Evolutionary conservation across 2,113 vertebrate species (phyloP).

Genomic region (Atrichornis clamosus): DNA sequence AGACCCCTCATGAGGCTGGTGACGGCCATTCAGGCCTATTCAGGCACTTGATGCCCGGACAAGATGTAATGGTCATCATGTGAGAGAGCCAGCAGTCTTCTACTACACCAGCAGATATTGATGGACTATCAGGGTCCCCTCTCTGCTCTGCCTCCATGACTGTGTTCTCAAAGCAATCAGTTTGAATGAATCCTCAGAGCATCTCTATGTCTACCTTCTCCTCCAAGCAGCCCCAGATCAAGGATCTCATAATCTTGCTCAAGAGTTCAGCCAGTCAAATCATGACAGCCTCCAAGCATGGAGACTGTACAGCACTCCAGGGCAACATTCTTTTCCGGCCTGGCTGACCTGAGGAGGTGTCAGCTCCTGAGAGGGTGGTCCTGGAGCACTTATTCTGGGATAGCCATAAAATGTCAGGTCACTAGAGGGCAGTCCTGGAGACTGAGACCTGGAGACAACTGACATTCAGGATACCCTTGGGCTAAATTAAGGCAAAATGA

Average conservation of each 20-base stretch:
- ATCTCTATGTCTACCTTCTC: neutral
- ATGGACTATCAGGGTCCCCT: neutral
- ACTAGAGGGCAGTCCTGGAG: neutral
- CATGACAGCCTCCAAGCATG: neutral
- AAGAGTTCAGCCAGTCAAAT: neutral
- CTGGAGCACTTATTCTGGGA: neutral
- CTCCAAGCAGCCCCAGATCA: neutral
- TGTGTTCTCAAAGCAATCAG: neutral
- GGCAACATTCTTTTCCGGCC: neutral
- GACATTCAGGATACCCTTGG: neutral
- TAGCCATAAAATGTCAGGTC: neutral
- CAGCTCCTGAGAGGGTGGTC: neutral
- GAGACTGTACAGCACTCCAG: neutral
- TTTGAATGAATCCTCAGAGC: neutral
- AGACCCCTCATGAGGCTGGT: neutral
- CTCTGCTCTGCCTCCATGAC: neutral
- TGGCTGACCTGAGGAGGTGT: neutral
- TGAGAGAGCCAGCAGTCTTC: slow-evolving; percentile 23
- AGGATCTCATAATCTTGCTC: neutral
- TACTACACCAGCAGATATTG: slow-evolving; percentile 58
- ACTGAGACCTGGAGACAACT: neutral
- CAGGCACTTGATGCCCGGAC: neutral
- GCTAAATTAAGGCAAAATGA: neutral
- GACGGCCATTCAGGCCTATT: neutral
- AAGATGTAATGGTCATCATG: too few species aligned